Evolutionary conservation across 2,113 vertebrate genomes (phyloP).

Genomic region (Lota lota): DNA sequence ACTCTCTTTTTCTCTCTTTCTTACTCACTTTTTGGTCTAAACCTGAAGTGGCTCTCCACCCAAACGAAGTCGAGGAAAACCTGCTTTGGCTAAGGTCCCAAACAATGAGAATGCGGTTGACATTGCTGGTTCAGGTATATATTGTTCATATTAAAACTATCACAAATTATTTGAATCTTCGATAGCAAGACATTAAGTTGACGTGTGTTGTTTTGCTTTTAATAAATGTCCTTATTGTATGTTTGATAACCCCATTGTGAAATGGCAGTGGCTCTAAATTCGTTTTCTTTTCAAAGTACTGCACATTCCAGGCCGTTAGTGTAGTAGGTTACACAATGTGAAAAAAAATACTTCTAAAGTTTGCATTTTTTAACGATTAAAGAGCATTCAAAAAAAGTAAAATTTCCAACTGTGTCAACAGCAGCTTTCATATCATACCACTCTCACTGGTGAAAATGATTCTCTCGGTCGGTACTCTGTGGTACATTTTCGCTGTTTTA

Average conservation of each 20-base stretch:
- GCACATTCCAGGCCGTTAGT: not conserved
- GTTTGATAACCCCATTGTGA: no score
- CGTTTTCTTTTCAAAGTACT: not conserved
- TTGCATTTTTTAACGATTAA: no score
- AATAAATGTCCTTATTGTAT: not conserved
- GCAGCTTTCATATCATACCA: no score
- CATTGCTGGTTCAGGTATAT: slow-evolving; percentile 77
- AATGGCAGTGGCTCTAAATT: no score
- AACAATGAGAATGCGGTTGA: slow-evolving; percentile 80
- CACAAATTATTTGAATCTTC: not conserved
- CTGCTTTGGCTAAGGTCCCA: slow-evolving; percentile 85
- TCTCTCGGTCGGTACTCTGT: no score
- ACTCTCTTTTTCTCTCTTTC: not conserved
- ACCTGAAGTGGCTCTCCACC: slow-evolving; percentile 77
- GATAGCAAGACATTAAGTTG: no score
- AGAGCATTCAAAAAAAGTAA: no score
- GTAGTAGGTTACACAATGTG: not conserved
- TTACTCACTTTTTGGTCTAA: slow-evolving; percentile 15
- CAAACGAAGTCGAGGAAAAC: slow-evolving; percentile 91
- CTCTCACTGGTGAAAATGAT: no score
- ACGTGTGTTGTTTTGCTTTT: no score
- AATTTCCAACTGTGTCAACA: no score
- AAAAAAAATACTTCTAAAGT: no score
- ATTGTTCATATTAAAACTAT: slow-evolving; percentile 20
- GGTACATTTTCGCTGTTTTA: no score